A percentile compares a stretch with the other conserved stretches of the same genome.
Evolutionary conservation across 2,888 invertebrate species (phyloP).

Genomic region (Sisyra nigra): DNA sequence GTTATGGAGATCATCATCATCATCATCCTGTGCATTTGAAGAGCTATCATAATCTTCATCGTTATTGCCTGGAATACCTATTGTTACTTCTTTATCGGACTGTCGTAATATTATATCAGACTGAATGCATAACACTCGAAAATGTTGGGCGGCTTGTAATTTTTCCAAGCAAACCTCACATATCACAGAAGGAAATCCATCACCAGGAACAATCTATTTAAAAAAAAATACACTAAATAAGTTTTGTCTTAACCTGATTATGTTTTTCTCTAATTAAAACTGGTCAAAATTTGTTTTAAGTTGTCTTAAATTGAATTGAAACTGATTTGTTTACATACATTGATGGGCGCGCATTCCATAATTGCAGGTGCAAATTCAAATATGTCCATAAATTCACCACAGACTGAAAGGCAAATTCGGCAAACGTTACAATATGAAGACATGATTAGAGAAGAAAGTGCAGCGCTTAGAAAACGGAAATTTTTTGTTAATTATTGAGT

Average conservation of each 20-base stretch:
- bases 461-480: no score
- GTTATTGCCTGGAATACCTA: neutral
- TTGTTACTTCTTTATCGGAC: neutral
- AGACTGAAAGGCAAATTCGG: constrained; percentile 3
- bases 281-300: neutral
- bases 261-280: neutral
- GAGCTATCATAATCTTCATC: neutral
- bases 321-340: constrained; percentile 2
- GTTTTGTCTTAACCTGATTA: no score
- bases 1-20: neutral
- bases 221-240: neutral
- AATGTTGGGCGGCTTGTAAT: constrained; percentile 5
- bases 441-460: neutral
- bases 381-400: constrained; percentile 3
- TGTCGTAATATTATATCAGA: constrained; percentile 3
- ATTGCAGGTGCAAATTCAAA: constrained; percentile 4
- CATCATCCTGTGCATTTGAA: neutral
- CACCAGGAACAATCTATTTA: constrained; percentile 2
- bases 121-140: constrained; percentile 3
- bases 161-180: constrained; percentile 6
- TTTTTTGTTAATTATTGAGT: no score
- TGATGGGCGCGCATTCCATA: constrained; percentile 7
- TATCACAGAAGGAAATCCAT: constrained; percentile 6
- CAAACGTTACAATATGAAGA: constrained; percentile 5
- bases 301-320: no score